Evolutionary conservation across 2,888 invertebrate genomes (phyloP).

Genomic region (Shargacucullia verbasci): DNA sequence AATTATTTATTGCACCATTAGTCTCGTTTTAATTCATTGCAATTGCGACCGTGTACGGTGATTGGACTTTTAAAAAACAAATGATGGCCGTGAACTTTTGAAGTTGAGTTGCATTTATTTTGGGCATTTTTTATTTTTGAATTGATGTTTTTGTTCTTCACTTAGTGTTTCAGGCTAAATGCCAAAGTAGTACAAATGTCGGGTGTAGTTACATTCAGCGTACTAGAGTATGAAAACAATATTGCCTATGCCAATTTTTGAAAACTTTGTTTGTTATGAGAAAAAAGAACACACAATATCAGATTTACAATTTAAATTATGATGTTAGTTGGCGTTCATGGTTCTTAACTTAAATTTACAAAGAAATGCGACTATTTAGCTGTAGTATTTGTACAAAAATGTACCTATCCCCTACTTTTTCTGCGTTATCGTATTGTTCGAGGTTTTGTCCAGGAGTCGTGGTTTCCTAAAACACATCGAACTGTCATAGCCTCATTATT

Average conservation of each 20-base stretch:
- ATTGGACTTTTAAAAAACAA: slow-evolving; percentile 30
- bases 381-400: too few species aligned
- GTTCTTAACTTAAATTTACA: too few species aligned
- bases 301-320: slow-evolving; percentile 4
- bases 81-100: slow-evolving; percentile 48
- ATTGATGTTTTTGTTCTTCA: slow-evolving; percentile 16
- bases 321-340: too few species aligned
- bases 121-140: slow-evolving; percentile 35
- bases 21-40: slow-evolving; percentile 20
- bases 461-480: too few species aligned
- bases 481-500: too few species aligned
- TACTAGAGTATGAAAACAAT: slow-evolving; percentile 13
- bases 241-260: slow-evolving; percentile 24
- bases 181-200: slow-evolving; percentile 33
- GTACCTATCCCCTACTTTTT: too few species aligned
- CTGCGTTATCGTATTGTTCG: too few species aligned
- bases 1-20: slow-evolving; percentile 31
- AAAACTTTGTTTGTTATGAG: neutral
- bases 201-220: slow-evolving; percentile 5
- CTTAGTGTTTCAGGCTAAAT: slow-evolving; percentile 39
- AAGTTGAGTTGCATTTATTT: slow-evolving; percentile 24
- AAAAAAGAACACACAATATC: too few species aligned
- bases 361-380: too few species aligned
- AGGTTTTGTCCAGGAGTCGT: too few species aligned
- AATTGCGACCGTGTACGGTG: slow-evolving; percentile 4